A percentile compares a stretch with the other conserved stretches of the same genome.
phyloP scores from a whole-genome alignment of 2,113 vertebrate species.

The Pseudolaguvia tuberculata region DNA sequence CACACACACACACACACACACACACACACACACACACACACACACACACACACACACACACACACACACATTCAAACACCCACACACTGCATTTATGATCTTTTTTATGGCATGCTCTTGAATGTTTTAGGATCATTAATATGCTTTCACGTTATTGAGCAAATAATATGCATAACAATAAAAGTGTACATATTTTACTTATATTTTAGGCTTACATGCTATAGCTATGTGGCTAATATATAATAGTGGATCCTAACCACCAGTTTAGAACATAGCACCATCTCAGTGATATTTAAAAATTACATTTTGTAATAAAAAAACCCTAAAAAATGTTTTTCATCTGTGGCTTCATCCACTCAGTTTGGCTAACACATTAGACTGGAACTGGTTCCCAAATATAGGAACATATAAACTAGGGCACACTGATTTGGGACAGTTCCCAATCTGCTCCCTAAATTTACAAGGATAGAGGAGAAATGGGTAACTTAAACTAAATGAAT shows the following conservation, averaged over 20 bases:
- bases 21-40: constrained; percentile 24
- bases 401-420: constrained; percentile 10
- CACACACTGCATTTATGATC: constrained; percentile 13
- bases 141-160: neutral
- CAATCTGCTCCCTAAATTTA: neutral
- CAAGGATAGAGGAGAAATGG: neutral
- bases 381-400: constrained; percentile 3
- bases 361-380: neutral
- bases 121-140: neutral
- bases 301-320: neutral
- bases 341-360: neutral
- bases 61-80: constrained; percentile 25
- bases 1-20: constrained; percentile 42
- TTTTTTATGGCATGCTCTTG: neutral
- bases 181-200: neutral
- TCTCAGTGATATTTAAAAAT: neutral
- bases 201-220: neutral
- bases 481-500: neutral
- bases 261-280: neutral
- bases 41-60: constrained; percentile 39
- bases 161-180: neutral
- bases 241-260: neutral
- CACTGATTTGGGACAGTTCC: constrained; percentile 2
- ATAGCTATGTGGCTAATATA: neutral
- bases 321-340: neutral